These are phyloP conservation scores for Apus apus DNA, from an alignment of 2,113 vertebrate species.

Conservation along the genomic window DNA sequence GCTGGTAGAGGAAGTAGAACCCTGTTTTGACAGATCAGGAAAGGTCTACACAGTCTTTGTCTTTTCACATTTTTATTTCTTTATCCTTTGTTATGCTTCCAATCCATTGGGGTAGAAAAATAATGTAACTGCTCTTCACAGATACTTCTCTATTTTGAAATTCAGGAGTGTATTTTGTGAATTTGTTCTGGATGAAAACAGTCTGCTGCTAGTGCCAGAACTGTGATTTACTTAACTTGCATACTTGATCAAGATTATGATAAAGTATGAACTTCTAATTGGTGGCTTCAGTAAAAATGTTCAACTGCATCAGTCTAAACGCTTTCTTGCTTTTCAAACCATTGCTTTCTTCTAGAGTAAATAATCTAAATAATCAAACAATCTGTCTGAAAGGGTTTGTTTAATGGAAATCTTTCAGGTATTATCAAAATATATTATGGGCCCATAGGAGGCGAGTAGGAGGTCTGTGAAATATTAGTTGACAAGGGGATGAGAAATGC, in stretches of 20 bases:
- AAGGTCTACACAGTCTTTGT: background rate
- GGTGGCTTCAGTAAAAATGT: background rate
- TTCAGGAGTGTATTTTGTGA: slow-evolving; percentile 49
- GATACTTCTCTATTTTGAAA: background rate
- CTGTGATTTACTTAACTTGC: background rate
- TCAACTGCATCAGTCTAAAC: background rate
- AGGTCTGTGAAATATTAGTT: background rate
- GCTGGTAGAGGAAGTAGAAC: background rate
- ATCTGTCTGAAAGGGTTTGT: background rate
- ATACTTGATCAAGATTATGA: slow-evolving; percentile 12
- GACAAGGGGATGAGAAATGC: background rate
- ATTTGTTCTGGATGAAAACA: slow-evolving; percentile 13
- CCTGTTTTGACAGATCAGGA: background rate
- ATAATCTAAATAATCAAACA: background rate
- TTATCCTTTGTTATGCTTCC: background rate
- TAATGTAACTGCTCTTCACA: background rate
- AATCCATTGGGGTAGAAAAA: background rate
- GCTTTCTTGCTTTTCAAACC: background rate
- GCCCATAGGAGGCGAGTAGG: background rate
- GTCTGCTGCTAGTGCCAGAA: slow-evolving; percentile 14
- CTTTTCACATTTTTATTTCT: background rate
- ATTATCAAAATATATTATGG: background rate
- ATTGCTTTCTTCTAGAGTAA: background rate
- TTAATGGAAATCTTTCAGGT: background rate
- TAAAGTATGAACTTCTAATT: background rate